Base-by-base conservation (phyloP, 2,797 vertebrate species). In the Pangasius krempfi region DNA sequence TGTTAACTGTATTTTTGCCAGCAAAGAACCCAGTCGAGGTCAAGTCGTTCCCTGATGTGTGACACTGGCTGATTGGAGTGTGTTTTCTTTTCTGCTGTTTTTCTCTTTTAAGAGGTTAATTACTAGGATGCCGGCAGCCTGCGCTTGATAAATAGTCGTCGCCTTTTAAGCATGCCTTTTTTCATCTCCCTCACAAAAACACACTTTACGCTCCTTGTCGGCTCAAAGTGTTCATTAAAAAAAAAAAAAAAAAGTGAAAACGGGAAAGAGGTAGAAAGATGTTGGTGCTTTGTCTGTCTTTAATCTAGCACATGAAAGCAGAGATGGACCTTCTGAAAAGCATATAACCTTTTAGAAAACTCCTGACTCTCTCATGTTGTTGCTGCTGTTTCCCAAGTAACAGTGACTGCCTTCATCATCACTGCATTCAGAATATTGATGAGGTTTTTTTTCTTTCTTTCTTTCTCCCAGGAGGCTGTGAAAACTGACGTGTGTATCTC, bases 311-410 rank as follows among this genome's bases (percentile, higher is more conserved):
- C 62, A 81, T 80, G 66, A 82, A 81, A 83, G 79, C 80, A 75
- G 33, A 50, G 8, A 44, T 60, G 37, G 40, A 52, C 83, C 84
- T 56, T 40, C 33, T 60, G 40, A 64, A 87, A 85, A 85, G 50
- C 18, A 25, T 85, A 25, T 60, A 54, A 83, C 87, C 47, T 47
- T 20, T 25, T 27, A 58, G 83, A 84, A 18, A 64, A 73, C 86
- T 83, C 60, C 20, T 50, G 79, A 60, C 62, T 88, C 68, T 88
- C n/a, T 85, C n/a, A 14, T 27, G 2, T 62, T 58, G 84, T 86
- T 83, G 60, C 72, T 58, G 47, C 47, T 60, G 90, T 92, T 91
- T 86, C 90, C 92, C 88, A 89, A 91, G 92, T 89, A 92, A 93
- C 91, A 79, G 66, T 87, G 75, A 89, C 91, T 56, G 89, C 70